These are phyloP conservation scores for Melanotaenia parkinsoni DNA, from an alignment of 2,797 vertebrate genomes.

Conservation along the genomic window DNA sequence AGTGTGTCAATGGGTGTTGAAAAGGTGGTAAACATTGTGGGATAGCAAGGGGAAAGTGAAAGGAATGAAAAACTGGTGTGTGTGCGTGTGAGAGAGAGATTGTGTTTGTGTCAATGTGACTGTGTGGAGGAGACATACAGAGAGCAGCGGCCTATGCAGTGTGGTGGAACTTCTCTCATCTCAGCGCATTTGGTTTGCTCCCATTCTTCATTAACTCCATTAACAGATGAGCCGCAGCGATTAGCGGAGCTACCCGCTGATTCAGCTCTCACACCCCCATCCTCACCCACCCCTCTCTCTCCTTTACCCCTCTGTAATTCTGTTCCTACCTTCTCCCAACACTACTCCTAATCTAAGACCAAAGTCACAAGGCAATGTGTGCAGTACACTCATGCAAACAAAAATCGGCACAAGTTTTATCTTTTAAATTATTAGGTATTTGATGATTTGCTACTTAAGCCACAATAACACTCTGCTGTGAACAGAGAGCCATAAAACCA, in stretches of 20 bases:
- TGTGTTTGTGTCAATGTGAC: slow-evolving; percentile 46
- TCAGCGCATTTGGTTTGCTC: slow-evolving; percentile 88
- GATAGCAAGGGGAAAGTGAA: slow-evolving; percentile 52
- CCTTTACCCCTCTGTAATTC: slow-evolving; percentile 58
- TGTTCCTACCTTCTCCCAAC: slow-evolving; percentile 59
- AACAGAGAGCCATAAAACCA: slow-evolving; percentile 64
- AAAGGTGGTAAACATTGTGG: slow-evolving; percentile 51
- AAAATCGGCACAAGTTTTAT: slow-evolving; percentile 20
- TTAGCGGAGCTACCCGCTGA: slow-evolving; percentile 87
- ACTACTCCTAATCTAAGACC: slow-evolving; percentile 52
- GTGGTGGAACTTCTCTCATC: slow-evolving; percentile 88
- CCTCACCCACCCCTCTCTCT: slow-evolving; percentile 31
- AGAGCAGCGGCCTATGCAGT: slow-evolving; percentile 82
- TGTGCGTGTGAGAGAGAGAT: neutral
- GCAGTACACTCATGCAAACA: slow-evolving; percentile 19
- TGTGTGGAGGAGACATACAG: slow-evolving; percentile 50
- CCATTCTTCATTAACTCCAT: slow-evolving; percentile 91
- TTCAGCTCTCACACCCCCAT: slow-evolving; percentile 79
- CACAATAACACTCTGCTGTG: slow-evolving; percentile 54
- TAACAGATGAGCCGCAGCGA: slow-evolving; percentile 89
- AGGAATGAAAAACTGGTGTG: slow-evolving; percentile 40
- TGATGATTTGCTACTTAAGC: slow-evolving; percentile 54
- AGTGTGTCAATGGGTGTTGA: slow-evolving; percentile 74
- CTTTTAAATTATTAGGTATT: slow-evolving; percentile 49
- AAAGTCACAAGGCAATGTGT: slow-evolving; percentile 43